These are phyloP conservation scores for Sapayoa aenigma DNA, from an alignment of 2,113 vertebrate genomes.

Conservation along the genomic window DNA sequence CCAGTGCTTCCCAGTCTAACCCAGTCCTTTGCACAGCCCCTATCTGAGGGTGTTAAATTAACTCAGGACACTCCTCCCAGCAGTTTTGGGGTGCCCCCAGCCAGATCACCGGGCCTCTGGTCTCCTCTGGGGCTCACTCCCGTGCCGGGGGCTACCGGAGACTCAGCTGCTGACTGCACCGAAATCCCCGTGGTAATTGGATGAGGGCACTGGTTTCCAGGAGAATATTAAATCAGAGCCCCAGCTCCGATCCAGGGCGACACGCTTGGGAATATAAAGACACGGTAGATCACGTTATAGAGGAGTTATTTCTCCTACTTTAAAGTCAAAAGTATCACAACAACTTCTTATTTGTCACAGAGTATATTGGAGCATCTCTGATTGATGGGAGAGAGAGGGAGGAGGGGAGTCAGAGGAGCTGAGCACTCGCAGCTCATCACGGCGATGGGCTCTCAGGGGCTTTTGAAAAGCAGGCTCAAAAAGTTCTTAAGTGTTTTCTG, in stretches of 20 bases:
- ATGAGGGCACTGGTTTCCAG: conserved; percentile 71
- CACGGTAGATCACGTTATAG: conserved; percentile 26
- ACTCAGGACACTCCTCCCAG: not conserved
- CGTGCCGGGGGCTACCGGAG: not conserved
- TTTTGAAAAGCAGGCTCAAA: not conserved
- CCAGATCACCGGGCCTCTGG: rapidly evolving
- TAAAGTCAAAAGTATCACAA: conserved; percentile 16
- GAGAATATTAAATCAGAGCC: conserved; percentile 70
- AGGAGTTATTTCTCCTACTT: conserved; percentile 42
- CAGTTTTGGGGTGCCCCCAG: not conserved
- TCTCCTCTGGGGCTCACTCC: not conserved
- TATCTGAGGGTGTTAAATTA: not conserved
- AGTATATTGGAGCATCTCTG: not conserved
- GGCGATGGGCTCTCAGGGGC: rapidly evolving
- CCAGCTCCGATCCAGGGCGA: conserved; percentile 29
- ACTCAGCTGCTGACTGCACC: conserved; percentile 64
- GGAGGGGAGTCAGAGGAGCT: not conserved
- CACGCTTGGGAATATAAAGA: conserved; percentile 56
- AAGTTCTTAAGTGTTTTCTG: not conserved
- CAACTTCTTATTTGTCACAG: conserved; percentile 38
- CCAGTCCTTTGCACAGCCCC: not conserved
- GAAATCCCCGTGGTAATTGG: conserved; percentile 76
- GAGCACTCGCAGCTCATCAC: not conserved
- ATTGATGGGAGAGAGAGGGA: not conserved
- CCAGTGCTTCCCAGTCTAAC: not conserved